Evolutionary conservation across 1,140 invertebrate genomes (phyloP).

Genomic region (Heliconius hermathena): DNA sequence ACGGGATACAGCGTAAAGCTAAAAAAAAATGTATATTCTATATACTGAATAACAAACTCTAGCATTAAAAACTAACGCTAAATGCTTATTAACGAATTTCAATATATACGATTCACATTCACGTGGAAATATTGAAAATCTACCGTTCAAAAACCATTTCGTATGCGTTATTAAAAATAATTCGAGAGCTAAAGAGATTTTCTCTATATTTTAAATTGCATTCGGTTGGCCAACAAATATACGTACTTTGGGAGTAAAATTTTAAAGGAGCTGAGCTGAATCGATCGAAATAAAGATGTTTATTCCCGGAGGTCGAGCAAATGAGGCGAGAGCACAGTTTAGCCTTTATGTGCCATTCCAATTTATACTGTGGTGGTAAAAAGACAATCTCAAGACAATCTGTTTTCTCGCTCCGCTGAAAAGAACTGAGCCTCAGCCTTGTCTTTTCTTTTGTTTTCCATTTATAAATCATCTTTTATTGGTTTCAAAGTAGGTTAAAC

Average conservation of each 20-base stretch:
- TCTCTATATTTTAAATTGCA: constrained; percentile 9
- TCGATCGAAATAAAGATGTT: constrained; percentile 32
- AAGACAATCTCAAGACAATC: constrained; percentile 35
- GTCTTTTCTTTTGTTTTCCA: constrained; percentile 11
- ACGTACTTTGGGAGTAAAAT: background rate
- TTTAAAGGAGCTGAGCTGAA: constrained; percentile 8
- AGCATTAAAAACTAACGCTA: constrained; percentile 4
- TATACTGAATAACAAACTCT: background rate
- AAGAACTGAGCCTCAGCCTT: constrained; percentile 10
- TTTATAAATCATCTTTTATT: background rate
- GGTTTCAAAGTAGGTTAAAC: background rate
- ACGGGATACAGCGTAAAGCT: too few relatives aligned
- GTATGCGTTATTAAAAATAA: constrained; percentile 14
- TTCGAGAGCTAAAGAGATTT: constrained; percentile 8
- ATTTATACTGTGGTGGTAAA: constrained; percentile 38
- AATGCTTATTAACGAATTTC: constrained; percentile 4
- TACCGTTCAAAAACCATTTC: background rate
- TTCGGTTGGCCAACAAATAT: background rate
- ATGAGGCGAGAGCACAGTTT: constrained; percentile 35
- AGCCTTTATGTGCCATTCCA: constrained; percentile 40
- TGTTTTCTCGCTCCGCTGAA: constrained; percentile 29
- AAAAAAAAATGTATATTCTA: too few relatives aligned
- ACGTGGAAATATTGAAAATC: constrained; percentile 9
- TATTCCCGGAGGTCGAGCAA: constrained; percentile 29
- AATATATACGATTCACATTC: constrained; percentile 7